These are phyloP conservation scores for Thalassaphorura encarpata DNA, from an alignment of 1,140 invertebrate species.

Conservation along the genomic window DNA sequence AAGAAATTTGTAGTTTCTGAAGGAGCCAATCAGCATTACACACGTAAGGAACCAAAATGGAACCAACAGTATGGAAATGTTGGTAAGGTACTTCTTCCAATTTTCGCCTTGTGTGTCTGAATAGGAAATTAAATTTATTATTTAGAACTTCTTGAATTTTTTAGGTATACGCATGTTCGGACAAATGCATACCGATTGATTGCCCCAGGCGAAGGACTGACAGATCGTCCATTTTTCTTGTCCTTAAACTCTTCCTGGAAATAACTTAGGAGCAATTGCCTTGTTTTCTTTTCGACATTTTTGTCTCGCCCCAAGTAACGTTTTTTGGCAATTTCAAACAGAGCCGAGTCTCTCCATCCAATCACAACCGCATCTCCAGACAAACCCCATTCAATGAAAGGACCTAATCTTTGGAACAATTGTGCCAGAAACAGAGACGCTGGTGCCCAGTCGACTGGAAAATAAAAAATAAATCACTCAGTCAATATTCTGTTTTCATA, in stretches of 20 bases:
- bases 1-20: constrained; percentile 59
- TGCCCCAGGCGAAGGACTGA: constrained; percentile 17
- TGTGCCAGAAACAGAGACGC: constrained; percentile 57
- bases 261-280: constrained; percentile 46
- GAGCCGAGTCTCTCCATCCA: constrained; percentile 51
- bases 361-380: constrained; percentile 50
- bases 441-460: constrained; percentile 50
- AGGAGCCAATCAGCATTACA: constrained; percentile 60
- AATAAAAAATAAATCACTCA: not conserved
- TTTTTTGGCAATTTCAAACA: constrained; percentile 46
- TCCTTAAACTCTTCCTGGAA: constrained; percentile 40
- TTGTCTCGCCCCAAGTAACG: constrained; percentile 41
- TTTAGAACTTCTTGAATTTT: no score
- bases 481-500: no score
- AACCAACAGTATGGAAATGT: constrained; percentile 36
- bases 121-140: no score
- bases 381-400: constrained; percentile 52
- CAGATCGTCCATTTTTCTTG: constrained; percentile 35
- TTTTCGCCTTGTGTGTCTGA: constrained; percentile 64
- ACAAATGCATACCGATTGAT: no score
- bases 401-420: constrained; percentile 50
- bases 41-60: constrained; percentile 40
- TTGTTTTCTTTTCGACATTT: constrained; percentile 39
- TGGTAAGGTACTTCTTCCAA: constrained; percentile 73
- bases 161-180: no score